These are phyloP conservation scores for Amphipoea oculea DNA, from an alignment of 2,888 invertebrate genomes.

Conservation along the genomic window DNA sequence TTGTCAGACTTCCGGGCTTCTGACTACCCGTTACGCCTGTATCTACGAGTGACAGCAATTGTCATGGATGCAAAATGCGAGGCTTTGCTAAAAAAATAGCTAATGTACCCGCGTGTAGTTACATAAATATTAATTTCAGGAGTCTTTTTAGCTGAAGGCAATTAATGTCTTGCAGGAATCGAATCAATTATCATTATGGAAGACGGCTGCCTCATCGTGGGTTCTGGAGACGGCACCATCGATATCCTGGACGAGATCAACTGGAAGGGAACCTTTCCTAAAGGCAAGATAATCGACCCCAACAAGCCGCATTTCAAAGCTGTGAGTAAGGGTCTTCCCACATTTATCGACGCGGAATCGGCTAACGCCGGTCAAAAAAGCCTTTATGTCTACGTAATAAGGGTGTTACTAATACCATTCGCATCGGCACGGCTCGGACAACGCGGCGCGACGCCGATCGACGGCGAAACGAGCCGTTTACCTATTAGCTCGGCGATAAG, in stretches of 20 bases:
- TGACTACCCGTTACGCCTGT: no score
- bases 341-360: no score
- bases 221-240: constrained; percentile 96
- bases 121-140: not conserved
- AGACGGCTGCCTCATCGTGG: constrained; percentile 93
- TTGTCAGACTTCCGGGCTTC: no score
- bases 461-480: no score
- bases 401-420: no score
- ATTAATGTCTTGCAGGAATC: constrained; percentile 86
- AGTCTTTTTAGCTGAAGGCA: not conserved
- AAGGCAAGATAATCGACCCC: constrained; percentile 85
- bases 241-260: constrained; percentile 93
- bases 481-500: no score
- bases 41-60: no score
- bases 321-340: constrained; percentile 75
- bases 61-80: not conserved
- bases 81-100: not conserved
- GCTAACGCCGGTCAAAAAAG: no score
- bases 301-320: constrained; percentile 91
- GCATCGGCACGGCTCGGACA: no score
- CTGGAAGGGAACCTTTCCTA: constrained; percentile 85
- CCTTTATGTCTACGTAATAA: no score
- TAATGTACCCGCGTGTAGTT: not conserved
- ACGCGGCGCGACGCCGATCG: no score
- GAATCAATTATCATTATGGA: constrained; percentile 91